Percentiles rank a stretch among this genome's conserved stretches.
Evolutionary conservation across 2,113 vertebrate species (phyloP).

Genomic region (Poecile atricapillus): DNA sequence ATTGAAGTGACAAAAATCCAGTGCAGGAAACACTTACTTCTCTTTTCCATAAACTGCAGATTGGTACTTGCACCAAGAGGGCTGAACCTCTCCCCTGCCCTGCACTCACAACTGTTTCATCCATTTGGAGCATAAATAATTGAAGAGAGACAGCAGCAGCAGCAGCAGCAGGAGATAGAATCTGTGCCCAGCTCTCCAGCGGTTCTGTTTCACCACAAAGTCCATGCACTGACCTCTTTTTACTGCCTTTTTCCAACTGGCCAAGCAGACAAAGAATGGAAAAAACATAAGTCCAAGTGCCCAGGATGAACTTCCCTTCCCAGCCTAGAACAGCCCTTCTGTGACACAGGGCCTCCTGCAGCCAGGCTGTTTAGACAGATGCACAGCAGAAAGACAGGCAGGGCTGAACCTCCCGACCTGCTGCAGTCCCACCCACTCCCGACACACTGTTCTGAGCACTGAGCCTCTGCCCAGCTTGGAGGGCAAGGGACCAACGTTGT

Average conservation of each 20-base stretch:
- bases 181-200: neutral
- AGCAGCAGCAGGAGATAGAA: neutral
- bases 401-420: neutral
- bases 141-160: neutral
- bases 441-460: neutral
- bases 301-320: neutral
- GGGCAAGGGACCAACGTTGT: neutral
- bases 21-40: neutral
- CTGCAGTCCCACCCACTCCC: neutral
- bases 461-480: neutral
- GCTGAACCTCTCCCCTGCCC: neutral
- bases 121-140: constrained; percentile 52
- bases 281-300: neutral
- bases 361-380: constrained; percentile 1
- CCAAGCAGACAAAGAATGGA: neutral
- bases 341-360: neutral
- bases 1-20: neutral
- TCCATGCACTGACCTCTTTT: constrained; percentile 5
- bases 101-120: neutral
- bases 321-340: neutral
- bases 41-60: neutral
- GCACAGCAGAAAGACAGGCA: neutral
- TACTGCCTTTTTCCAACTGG: neutral
- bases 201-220: neutral
- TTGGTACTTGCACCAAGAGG: neutral